Percentiles rank a stretch among this genome's conserved stretches.
Conservation (phyloP, 2,113 vertebrate species). For the Accipiter cooperii region DNA sequence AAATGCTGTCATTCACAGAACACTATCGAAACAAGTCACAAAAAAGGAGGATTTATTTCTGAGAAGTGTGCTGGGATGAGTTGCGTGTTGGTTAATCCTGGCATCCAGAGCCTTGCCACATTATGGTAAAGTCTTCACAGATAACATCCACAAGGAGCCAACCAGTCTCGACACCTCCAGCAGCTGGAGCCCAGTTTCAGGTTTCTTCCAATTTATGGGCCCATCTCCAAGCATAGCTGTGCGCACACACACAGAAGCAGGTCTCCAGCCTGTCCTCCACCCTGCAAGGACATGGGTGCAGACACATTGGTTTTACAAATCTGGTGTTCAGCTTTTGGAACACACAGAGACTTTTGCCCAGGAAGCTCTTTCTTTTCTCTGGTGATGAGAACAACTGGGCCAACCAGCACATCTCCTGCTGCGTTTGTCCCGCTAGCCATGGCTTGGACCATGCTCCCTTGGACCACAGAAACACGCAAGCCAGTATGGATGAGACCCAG, state of each 20-base stretch:
- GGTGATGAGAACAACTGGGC: neutral
- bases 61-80: neutral
- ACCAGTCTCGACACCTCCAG: neutral
- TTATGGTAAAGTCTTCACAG: neutral
- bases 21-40: accelerated
- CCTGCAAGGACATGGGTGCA: neutral
- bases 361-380: neutral
- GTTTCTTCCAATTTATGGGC: neutral
- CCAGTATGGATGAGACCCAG: neutral
- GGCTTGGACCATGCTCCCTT: neutral
- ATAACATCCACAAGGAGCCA: neutral
- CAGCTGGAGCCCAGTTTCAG: neutral
- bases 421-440: neutral
- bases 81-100: neutral
- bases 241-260: neutral
- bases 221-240: neutral
- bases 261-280: neutral
- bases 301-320: neutral
- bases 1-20: neutral
- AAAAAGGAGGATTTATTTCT: neutral
- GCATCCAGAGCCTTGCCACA: neutral
- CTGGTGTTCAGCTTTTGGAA: neutral
- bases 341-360: neutral
- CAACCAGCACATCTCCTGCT: neutral
- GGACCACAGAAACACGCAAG: neutral